phyloP scores from a whole-genome alignment of 2,797 vertebrate genomes.

The Myripristis murdjan region DNA sequence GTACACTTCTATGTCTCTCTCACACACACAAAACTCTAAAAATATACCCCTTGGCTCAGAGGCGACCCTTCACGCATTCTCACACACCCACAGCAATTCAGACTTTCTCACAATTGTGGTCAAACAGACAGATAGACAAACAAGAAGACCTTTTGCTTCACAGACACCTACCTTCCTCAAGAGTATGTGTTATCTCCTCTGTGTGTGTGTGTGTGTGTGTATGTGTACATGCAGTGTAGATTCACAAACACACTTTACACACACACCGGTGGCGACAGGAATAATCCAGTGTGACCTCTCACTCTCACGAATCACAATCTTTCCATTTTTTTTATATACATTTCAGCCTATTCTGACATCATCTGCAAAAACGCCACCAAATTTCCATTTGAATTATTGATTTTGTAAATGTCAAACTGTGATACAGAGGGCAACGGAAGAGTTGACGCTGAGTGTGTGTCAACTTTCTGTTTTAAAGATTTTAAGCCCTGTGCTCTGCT shows the following conservation, averaged over 20 bases:
- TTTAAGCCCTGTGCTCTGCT: no score
- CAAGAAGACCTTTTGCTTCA: constrained; percentile 68
- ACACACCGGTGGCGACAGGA: constrained; percentile 25
- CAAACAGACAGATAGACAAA: constrained; percentile 65
- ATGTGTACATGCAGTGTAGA: constrained; percentile 19
- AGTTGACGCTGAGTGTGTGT: no score
- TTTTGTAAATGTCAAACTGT: no score
- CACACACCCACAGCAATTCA: constrained; percentile 50
- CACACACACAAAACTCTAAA: constrained; percentile 60
- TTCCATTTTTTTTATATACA: not conserved
- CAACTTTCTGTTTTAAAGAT: no score
- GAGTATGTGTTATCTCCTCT: constrained; percentile 53
- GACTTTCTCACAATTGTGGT: constrained; percentile 75
- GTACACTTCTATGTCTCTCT: constrained; percentile 64
- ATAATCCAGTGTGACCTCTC: constrained; percentile 39
- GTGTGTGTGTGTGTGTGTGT: constrained; percentile 16
- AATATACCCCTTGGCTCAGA: constrained; percentile 71
- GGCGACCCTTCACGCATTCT: constrained; percentile 49
- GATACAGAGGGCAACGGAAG: no score
- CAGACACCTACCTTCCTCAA: constrained; percentile 76
- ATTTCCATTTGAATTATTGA: no score
- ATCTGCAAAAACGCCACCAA: no score
- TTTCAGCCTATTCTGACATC: no score
- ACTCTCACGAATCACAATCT: not conserved
- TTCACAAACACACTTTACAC: constrained; percentile 24